Percentiles rank a stretch among this genome's conserved stretches.
Evolutionary conservation across 2,888 invertebrate species (phyloP).

Genomic region (Parnassius apollo): DNA sequence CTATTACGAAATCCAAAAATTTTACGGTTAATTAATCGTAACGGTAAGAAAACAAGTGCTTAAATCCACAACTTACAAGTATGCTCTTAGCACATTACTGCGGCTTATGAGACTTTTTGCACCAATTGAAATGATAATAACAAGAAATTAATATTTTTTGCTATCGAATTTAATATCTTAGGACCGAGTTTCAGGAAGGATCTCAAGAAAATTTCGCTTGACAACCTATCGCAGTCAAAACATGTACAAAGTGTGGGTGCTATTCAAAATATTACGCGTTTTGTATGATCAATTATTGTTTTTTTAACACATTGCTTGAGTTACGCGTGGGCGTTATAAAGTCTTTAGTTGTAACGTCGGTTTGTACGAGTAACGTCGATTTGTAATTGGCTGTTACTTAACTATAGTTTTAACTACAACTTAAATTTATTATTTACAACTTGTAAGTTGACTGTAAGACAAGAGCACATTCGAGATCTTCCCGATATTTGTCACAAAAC

Average conservation of each 20-base stretch:
- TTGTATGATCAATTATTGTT: slow-evolving; percentile 6
- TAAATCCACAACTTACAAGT: slow-evolving; percentile 23
- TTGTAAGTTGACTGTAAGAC: no score
- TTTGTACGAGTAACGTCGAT: neutral
- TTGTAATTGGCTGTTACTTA: neutral
- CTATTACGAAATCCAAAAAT: no score
- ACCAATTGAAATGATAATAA: slow-evolving; percentile 12
- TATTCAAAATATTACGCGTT: slow-evolving; percentile 13
- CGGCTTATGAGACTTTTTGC: slow-evolving; percentile 14
- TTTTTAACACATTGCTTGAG: neutral
- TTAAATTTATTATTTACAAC: no score
- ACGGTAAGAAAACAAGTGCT: neutral
- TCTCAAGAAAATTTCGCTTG: slow-evolving; percentile 14
- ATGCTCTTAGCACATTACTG: slow-evolving; percentile 26
- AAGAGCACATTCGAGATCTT: no score
- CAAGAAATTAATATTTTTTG: slow-evolving; percentile 5
- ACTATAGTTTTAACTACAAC: no score
- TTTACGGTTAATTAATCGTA: no score
- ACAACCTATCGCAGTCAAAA: slow-evolving; percentile 15
- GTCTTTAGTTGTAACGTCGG: neutral
- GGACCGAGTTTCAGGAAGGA: neutral
- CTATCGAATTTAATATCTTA: slow-evolving; percentile 6
- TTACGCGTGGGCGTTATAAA: neutral
- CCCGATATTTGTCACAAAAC: no score
- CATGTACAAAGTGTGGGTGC: slow-evolving; percentile 8